These are phyloP conservation scores for Dasyurus viverrinus DNA, from an alignment of 2,113 vertebrate species.

Conservation along the genomic window DNA sequence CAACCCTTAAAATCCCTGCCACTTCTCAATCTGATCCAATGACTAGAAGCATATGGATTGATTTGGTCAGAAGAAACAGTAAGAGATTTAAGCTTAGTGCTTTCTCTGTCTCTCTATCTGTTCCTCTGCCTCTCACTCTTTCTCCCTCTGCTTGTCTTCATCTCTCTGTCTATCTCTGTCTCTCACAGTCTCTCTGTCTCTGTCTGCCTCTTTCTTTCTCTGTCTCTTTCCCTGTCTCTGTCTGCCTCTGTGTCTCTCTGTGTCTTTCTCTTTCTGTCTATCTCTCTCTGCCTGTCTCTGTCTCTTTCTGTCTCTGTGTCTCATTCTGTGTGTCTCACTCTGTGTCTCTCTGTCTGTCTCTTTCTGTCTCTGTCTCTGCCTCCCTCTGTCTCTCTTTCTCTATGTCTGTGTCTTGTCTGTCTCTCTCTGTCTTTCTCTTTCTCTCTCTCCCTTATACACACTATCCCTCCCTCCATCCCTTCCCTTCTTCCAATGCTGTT, in stretches of 20 bases:
- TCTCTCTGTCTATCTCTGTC: neutral
- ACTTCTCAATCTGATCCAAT: neutral
- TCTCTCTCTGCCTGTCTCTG: too few relatives aligned
- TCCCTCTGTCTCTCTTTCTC: too few relatives aligned
- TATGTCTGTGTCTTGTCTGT: too few relatives aligned
- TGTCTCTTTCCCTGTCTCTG: neutral
- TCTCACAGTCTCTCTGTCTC: neutral
- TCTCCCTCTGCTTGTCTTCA: neutral
- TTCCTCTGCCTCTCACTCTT: neutral
- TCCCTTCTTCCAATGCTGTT: neutral
- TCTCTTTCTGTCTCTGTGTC: too few relatives aligned
- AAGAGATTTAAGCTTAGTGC: neutral
- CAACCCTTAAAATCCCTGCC: neutral
- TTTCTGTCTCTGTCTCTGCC: too few relatives aligned
- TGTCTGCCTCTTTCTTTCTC: neutral
- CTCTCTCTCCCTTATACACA: neutral
- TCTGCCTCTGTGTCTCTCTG: neutral
- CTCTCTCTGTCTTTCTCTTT: too few relatives aligned
- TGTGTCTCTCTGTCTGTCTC: too few relatives aligned
- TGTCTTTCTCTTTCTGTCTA: neutral
- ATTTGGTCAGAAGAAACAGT: neutral
- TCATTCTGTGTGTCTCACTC: too few relatives aligned
- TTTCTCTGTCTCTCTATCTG: neutral
- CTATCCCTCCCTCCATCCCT: neutral
- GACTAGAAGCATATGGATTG: neutral